Base-by-base conservation (phyloP, 2,113 vertebrate species). In the Struthidea cinerea region DNA sequence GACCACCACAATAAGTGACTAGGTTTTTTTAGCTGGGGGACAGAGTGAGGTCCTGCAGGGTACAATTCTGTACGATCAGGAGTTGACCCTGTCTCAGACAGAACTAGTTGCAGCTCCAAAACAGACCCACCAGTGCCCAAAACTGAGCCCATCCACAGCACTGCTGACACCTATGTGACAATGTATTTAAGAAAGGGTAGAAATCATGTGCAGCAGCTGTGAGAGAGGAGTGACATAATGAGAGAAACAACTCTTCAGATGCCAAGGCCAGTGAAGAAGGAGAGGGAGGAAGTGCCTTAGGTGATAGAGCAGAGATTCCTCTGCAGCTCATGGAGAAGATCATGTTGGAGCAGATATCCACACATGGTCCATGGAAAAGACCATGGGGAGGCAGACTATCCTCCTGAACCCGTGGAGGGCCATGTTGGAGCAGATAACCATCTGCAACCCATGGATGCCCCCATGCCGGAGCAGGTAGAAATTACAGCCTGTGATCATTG, bases 41-140 rank as follows among this genome's bases (percentile, higher is more conserved):
- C 20, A 33, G 7, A 13, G 2, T 1, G 5, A 5, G 3, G 15
- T 11, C 6, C 17, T 64, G 7, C 13, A 56, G n/a, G 13, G 2
- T 10, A 55, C 37, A 44, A 14, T 50, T 93, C 20, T 75, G 17
- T 75, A 39, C 87, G 16, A 52, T 35, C 22, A 52, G 30, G 10
- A 74, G 20, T 26, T 61, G 10, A 11, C 5, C 3, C 26, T 2
- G 2, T 47, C 35, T 50, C 5, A 6, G 39, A 53, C 6, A 53
- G 24, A 77, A 11, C 1, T 14, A 59, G 44, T 28, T 64, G 19
- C 22, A 46, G 2, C 44, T 77, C 27, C 39, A 49, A 73, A 81
- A 27, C 6, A 71, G 32, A 70, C 46, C 4, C 19, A 44, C 20
- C 0, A 1, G 26, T 70, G 33, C 26, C 35, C 33, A 83, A 83